Evolutionary conservation across 2,888 invertebrate species (phyloP).

Genomic region (Adineta ricciae): DNA sequence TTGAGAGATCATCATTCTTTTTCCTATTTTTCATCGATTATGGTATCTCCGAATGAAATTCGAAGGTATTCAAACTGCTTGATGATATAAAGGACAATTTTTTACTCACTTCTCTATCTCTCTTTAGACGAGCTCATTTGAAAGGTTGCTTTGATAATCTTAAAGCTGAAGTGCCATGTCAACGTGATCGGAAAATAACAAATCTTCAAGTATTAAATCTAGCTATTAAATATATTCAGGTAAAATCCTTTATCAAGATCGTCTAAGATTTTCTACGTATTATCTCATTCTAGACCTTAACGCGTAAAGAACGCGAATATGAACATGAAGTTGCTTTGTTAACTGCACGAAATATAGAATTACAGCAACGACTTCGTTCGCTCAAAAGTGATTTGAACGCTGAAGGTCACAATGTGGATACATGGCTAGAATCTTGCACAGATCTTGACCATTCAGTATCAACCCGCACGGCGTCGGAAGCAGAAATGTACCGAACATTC

Average conservation of each 20-base stretch:
- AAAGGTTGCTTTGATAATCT: constrained; percentile 8
- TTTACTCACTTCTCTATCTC: too few relatives aligned
- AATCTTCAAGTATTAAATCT: constrained; percentile 18
- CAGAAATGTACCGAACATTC: constrained; percentile 15
- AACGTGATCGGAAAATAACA: constrained; percentile 12
- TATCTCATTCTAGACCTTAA: neutral
- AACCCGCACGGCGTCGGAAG: neutral
- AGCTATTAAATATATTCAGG: constrained; percentile 22
- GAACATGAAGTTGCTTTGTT: constrained; percentile 1
- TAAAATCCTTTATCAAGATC: neutral
- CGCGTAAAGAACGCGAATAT: constrained; percentile 22
- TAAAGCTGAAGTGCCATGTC: neutral
- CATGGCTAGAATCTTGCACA: neutral
- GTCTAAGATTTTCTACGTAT: neutral
- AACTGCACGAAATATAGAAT: neutral
- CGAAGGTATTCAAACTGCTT: neutral
- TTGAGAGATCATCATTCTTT: neutral
- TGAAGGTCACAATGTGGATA: constrained; percentile 10
- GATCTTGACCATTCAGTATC: constrained; percentile 10
- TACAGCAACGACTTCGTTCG: neutral
- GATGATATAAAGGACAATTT: neutral
- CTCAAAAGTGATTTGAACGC: neutral
- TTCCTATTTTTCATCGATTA: neutral
- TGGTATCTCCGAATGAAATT: neutral
- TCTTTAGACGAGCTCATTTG: constrained; percentile 12